Evolutionary conservation across 2,113 vertebrate species (phyloP), one percentile per base, ranked within the genome.

Genomic region (Andinoacara biseriatus): DNA sequence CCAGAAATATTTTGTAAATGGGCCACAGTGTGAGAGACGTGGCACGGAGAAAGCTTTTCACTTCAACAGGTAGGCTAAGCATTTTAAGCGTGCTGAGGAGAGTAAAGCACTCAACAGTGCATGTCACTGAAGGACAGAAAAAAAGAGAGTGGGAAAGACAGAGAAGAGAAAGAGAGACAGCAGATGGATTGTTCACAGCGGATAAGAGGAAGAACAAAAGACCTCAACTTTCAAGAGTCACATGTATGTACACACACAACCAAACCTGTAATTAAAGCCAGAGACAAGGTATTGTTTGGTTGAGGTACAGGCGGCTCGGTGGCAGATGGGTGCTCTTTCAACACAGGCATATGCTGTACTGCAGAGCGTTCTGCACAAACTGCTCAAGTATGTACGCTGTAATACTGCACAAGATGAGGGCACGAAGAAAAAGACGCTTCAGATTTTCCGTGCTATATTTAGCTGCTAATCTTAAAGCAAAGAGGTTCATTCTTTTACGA

Each of bases 141-240:
- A 65, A 58, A 82, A 89, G 17, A 43, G 33, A 67, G 9, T 29
- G 24, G 78, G 26, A 46, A 61, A 80, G 56, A 84, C 10, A 24
- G 67, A 33, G 10, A 65, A 60, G 60, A 80, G 29, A 57, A 43
- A 46, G 58, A 60, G 80, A 49, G 82, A 24, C 89, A 96, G 95
- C 97, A 98, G 96, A 97, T 97, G 96, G 96, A 96, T 88, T 91
- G 87, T 93, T 93, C 95, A 96, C 94, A 95, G 90, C 61, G 86
- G 86, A 93, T 86, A 91, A 82, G 0, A 75, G 43, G 77, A 83
- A 89, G 94, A 96, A 97, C 96, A 97, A 97, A 97, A 96, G 95
- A 94, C 87, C 86, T 84, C 92, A 96, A 96, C 96, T 96, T 95
- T 94, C 85, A 87, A 87, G 90, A 90, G 65, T 88, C 81, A 72